A percentile compares a stretch with the other conserved stretches of the same genome.
Conservation (phyloP, 2,888 invertebrate genomes). For the Aphidius colemani region DNA sequence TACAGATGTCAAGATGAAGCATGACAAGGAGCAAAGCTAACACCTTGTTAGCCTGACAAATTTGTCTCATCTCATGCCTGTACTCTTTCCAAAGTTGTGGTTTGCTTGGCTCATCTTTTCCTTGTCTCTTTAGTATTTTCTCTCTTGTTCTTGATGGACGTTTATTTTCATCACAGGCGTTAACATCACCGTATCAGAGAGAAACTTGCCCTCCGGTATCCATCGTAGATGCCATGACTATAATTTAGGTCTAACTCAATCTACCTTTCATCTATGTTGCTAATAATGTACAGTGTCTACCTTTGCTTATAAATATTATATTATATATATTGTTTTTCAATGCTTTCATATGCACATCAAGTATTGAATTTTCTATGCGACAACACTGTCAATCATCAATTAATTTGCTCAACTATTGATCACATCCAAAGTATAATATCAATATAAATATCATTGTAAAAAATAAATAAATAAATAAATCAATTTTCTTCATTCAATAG, state of each 20-base stretch:
- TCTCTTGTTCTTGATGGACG: slow-evolving; percentile 17
- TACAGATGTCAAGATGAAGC: slow-evolving; percentile 54
- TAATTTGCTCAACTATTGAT: background rate
- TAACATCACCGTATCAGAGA: slow-evolving; percentile 20
- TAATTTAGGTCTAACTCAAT: slow-evolving; percentile 43
- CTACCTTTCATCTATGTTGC: slow-evolving; percentile 44
- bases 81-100: slow-evolving; percentile 12
- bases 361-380: background rate
- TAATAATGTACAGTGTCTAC: slow-evolving; percentile 36
- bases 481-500: too few relatives aligned
- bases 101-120: slow-evolving; percentile 22
- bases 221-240: slow-evolving; percentile 31
- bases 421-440: too few relatives aligned
- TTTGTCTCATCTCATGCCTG: slow-evolving; percentile 47
- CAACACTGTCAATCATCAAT: background rate
- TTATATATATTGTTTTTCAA: too few relatives aligned
- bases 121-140: slow-evolving; percentile 15
- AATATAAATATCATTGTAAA: too few relatives aligned
- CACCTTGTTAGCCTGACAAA: slow-evolving; percentile 59
- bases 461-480: too few relatives aligned
- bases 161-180: slow-evolving; percentile 6
- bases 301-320: too few relatives aligned
- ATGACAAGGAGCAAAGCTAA: slow-evolving; percentile 53
- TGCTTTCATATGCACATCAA: background rate
- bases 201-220: slow-evolving; percentile 28